phyloP scores from a whole-genome alignment of 2,113 vertebrate species.

The Ibidorhyncha struthersii region DNA sequence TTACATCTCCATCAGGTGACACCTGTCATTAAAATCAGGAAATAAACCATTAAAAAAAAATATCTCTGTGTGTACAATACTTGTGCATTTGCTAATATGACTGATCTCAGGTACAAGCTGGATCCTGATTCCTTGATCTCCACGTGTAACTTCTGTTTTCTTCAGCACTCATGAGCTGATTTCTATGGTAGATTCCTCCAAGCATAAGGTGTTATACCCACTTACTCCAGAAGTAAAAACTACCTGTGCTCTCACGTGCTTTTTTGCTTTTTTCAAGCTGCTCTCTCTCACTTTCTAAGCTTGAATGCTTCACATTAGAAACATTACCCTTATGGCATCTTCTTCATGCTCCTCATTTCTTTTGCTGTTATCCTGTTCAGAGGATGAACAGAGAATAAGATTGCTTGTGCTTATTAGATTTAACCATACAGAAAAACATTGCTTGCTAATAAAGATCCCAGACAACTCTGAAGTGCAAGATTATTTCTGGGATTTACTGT shows the following conservation, averaged over 20 bases:
- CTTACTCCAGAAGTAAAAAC: not conserved
- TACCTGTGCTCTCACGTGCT: not conserved
- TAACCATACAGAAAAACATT: not conserved
- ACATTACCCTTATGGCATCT: not conserved
- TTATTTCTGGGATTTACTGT: not conserved
- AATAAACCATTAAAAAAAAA: not conserved
- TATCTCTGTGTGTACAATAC: rapidly evolving
- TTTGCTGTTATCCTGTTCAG: not conserved
- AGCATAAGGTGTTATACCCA: rapidly evolving
- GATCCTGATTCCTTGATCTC: not conserved
- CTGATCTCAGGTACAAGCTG: not conserved
- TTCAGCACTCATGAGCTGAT: not conserved
- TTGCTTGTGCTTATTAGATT: not conserved
- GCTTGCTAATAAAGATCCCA: not conserved
- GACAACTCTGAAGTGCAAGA: not conserved
- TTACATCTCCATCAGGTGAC: not conserved
- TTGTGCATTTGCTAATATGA: not conserved
- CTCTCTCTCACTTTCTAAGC: not conserved
- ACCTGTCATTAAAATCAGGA: not conserved
- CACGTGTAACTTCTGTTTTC: not conserved
- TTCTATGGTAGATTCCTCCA: not conserved
- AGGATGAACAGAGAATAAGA: not conserved
- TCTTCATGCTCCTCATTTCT: not conserved
- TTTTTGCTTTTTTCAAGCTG: not conserved
- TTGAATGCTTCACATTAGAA: not conserved